Evolutionary conservation across 2,113 vertebrate species (phyloP).

Genomic region (Oryzias woworae): DNA sequence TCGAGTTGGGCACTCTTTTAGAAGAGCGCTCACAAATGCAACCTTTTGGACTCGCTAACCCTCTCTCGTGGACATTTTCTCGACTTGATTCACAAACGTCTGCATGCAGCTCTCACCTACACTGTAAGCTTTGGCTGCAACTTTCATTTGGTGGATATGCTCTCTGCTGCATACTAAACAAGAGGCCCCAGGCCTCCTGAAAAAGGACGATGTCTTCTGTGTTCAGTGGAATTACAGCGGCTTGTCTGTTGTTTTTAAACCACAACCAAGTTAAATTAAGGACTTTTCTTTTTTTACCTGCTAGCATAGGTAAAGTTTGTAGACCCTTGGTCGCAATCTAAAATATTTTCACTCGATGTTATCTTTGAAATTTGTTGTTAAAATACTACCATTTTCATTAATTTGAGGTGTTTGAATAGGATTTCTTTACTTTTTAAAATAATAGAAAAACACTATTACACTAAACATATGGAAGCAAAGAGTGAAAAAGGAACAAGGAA

Average conservation of each 20-base stretch:
- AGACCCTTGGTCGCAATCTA: no score
- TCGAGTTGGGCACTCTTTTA: neutral
- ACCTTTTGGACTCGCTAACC: neutral
- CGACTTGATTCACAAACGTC: neutral
- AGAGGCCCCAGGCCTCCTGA: neutral
- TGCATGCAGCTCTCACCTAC: neutral
- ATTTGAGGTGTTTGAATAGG: no score
- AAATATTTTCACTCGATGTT: no score
- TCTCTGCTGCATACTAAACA: slow-evolving; percentile 1
- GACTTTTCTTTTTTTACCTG: no score
- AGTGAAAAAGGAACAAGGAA: no score
- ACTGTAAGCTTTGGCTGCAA: neutral
- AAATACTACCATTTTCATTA: no score
- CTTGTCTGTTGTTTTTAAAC: neutral
- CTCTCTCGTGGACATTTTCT: neutral
- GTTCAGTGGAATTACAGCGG: neutral
- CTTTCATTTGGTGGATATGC: neutral
- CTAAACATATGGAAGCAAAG: no score
- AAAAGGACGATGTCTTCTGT: neutral
- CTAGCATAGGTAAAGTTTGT: no score
- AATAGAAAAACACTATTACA: no score
- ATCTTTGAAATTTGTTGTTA: no score
- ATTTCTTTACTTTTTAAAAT: no score
- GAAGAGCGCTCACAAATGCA: neutral
- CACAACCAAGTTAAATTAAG: neutral